These are phyloP conservation scores for Drosophila phalerata DNA, from an alignment of 2,888 invertebrate species.

Conservation along the genomic window DNA sequence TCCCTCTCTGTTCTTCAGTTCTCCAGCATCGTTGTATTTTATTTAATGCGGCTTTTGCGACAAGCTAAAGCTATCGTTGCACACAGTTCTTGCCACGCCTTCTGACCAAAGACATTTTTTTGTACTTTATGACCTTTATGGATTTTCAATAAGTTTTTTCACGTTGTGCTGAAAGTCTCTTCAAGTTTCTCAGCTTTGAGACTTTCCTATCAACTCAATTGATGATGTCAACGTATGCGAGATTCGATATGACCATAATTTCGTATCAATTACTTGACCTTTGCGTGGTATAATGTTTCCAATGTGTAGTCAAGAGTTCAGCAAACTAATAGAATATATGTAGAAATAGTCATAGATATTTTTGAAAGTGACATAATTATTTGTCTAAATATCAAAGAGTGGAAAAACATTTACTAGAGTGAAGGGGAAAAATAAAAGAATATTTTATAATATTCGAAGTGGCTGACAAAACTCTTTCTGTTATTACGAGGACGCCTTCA, in stretches of 20 bases:
- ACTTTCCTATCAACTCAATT: conserved; percentile 13
- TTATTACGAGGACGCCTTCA: no score
- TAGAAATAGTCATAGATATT: not conserved
- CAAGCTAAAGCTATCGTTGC: conserved; percentile 58
- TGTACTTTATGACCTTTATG: conserved; percentile 68
- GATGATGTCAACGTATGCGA: conserved; percentile 7
- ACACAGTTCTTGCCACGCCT: conserved; percentile 7
- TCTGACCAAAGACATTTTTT: conserved; percentile 40
- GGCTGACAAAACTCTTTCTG: no score
- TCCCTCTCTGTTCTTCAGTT: not conserved
- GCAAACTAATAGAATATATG: not conserved
- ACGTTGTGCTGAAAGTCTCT: conserved; percentile 15
- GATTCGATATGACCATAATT: not conserved
- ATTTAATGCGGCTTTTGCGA: conserved; percentile 61
- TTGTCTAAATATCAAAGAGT: not conserved
- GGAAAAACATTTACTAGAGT: no score
- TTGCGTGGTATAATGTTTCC: not conserved
- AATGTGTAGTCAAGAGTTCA: not conserved
- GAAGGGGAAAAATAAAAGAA: no score
- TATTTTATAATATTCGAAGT: no score
- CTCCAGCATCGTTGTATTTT: conserved; percentile 32
- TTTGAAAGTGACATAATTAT: not conserved
- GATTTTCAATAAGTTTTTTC: conserved; percentile 70
- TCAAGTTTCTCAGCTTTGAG: not conserved
- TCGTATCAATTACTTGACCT: conserved; percentile 12